These are phyloP conservation scores for Anoplolepis gracilipes DNA, from an alignment of 1,140 invertebrate genomes.

Conservation along the genomic window DNA sequence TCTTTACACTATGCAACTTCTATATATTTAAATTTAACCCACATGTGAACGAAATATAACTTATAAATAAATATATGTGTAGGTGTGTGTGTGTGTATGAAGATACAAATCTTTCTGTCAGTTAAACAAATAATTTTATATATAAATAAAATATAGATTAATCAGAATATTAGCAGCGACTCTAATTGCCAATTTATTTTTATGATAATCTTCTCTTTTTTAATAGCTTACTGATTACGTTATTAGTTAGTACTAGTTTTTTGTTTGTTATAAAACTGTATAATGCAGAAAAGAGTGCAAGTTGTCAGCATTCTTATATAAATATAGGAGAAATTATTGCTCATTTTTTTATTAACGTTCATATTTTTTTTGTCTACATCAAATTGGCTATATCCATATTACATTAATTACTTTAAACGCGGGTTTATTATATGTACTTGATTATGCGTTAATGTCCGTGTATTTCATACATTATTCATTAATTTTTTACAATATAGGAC, in stretches of 20 bases:
- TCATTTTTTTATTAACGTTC: background rate
- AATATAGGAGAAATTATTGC: background rate
- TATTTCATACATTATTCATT: background rate
- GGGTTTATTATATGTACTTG: background rate
- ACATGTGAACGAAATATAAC: background rate
- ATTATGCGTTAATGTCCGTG: background rate
- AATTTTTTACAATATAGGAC: too few relatives aligned
- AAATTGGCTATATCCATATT: background rate
- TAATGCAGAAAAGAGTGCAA: background rate
- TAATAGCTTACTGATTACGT: too few relatives aligned
- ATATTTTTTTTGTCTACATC: background rate
- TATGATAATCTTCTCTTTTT: too few relatives aligned
- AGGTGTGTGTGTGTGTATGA: too few relatives aligned
- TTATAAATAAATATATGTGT: background rate
- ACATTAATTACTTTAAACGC: background rate
- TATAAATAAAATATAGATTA: too few relatives aligned
- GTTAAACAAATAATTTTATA: too few relatives aligned
- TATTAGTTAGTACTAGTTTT: too few relatives aligned
- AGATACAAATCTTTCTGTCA: too few relatives aligned
- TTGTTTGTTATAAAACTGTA: background rate
- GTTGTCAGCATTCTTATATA: too few relatives aligned
- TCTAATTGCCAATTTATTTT: too few relatives aligned
- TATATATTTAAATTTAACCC: background rate
- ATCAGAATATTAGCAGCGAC: too few relatives aligned
- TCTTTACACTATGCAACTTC: conserved; percentile 28